Evolutionary conservation across 2,113 vertebrate species (phyloP).

Genomic region (Chauna torquata): DNA sequence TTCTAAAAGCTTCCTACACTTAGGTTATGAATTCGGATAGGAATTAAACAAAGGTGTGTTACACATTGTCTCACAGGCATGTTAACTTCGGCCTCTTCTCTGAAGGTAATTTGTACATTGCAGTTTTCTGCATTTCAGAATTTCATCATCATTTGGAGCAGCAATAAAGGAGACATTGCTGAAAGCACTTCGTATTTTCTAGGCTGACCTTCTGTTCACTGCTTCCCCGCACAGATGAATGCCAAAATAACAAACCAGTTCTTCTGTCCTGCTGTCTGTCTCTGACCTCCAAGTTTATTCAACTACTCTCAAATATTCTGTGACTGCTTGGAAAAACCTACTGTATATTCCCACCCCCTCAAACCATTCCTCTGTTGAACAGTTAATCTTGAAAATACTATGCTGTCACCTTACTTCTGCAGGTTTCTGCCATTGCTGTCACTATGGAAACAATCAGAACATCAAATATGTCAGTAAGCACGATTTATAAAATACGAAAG

Average conservation of each 20-base stretch:
- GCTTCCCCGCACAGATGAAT: background rate
- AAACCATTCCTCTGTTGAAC: background rate
- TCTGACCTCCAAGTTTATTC: background rate
- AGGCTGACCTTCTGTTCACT: background rate
- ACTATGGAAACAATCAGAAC: slow-evolving; percentile 62
- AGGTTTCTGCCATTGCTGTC: slow-evolving; percentile 48
- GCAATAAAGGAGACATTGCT: background rate
- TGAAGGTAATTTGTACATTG: background rate
- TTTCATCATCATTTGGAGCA: background rate
- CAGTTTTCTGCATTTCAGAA: background rate
- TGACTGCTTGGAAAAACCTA: background rate
- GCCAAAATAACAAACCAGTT: background rate
- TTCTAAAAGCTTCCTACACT: slow-evolving; percentile 21
- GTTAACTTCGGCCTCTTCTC: background rate
- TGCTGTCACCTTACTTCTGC: slow-evolving; percentile 17
- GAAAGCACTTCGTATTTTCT: background rate
- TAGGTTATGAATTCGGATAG: background rate
- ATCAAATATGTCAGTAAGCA: slow-evolving; percentile 22
- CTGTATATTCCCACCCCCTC: background rate
- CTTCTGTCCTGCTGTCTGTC: background rate
- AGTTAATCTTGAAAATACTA: slow-evolving; percentile 38
- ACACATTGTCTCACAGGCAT: background rate
- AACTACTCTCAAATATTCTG: background rate
- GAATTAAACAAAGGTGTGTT: background rate
- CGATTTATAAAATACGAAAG: background rate